Percentiles rank a stretch among this genome's conserved stretches.
phyloP scores from a whole-genome alignment of 2,888 invertebrate species.

The Noctua pronuba region DNA sequence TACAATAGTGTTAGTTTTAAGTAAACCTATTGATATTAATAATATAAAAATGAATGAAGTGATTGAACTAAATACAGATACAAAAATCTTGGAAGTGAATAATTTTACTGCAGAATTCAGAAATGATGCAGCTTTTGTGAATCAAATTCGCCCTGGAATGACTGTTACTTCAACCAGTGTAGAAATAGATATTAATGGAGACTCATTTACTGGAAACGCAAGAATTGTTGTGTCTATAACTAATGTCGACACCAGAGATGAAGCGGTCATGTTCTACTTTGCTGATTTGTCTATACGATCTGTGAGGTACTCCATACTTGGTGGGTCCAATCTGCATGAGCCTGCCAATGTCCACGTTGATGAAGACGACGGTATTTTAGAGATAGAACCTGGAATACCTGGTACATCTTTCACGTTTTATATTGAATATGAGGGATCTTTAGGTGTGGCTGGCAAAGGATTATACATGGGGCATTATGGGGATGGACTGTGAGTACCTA shows the following conservation, averaged over 20 bases:
- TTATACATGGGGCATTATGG: conserved; percentile 73
- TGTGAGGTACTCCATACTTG: conserved; percentile 70
- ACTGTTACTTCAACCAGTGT: conserved; percentile 70
- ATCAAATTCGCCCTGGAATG: conserved; percentile 78
- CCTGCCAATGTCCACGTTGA: conserved; percentile 67
- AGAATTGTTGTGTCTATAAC: conserved; percentile 69
- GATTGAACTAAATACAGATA: not conserved
- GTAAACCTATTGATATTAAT: conserved; percentile 67
- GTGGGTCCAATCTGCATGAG: conserved; percentile 54
- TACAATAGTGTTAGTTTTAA: conserved; percentile 52
- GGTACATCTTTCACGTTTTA: conserved; percentile 70
- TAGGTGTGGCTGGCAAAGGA: conserved; percentile 68
- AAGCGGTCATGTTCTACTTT: conserved; percentile 71
- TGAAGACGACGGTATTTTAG: conserved; percentile 72
- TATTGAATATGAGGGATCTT: conserved; percentile 74
- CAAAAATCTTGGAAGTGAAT: conserved; percentile 18
- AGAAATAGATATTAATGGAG: conserved; percentile 68
- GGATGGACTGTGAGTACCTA: conserved; percentile 70
- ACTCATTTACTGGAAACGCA: conserved; percentile 73
- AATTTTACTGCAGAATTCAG: conserved; percentile 10
- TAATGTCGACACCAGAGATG: conserved; percentile 68
- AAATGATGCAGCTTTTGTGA: conserved; percentile 50
- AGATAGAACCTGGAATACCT: conserved; percentile 69
- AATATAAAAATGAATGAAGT: conserved; percentile 7
- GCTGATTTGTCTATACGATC: conserved; percentile 70